Conservation (phyloP, 2,888 invertebrate species). For the Cryptocephalus moraei region DNA sequence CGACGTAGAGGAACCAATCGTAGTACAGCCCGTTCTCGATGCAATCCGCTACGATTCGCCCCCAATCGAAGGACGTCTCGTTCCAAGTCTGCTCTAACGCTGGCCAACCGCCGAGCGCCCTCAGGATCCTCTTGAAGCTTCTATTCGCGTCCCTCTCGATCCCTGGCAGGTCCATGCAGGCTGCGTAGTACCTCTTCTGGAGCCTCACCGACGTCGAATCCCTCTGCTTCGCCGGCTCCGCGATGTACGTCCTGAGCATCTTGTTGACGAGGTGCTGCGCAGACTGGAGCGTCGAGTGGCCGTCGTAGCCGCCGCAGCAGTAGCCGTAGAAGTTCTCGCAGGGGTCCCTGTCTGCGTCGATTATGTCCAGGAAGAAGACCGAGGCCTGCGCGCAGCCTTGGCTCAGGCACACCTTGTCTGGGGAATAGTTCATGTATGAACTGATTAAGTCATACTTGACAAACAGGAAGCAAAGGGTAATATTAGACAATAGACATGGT, state of each 20-base stretch:
- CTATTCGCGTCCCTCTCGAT: constrained; percentile 15
- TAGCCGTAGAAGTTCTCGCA: constrained; percentile 72
- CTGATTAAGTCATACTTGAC: no score
- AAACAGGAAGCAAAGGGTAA: no score
- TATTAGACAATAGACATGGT: no score
- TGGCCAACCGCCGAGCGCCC: constrained; percentile 22
- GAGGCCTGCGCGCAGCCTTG: constrained; percentile 67
- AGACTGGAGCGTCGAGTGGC: constrained; percentile 7
- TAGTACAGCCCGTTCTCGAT: constrained; percentile 11
- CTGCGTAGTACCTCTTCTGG: constrained; percentile 13
- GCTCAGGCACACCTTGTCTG: constrained; percentile 35
- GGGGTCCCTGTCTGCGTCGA: constrained; percentile 57
- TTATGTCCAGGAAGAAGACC: constrained; percentile 52
- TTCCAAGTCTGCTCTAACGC: constrained; percentile 17
- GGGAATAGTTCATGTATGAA: no score
- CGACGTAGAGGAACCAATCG: constrained; percentile 14
- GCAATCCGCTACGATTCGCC: constrained; percentile 8
- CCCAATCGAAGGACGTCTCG: constrained; percentile 18
- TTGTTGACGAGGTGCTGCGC: constrained; percentile 10
- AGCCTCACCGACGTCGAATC: constrained; percentile 8
- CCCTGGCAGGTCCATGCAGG: constrained; percentile 13
- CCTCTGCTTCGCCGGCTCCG: constrained; percentile 5
- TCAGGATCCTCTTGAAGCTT: constrained; percentile 10
- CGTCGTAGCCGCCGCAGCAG: constrained; percentile 48
- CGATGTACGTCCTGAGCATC: constrained; percentile 13